Percentiles rank a stretch among this genome's conserved stretches.
These are phyloP conservation scores for Imbricaverruca yamaguchii DNA, from an alignment of 2,888 invertebrate genomes.

Conservation along the genomic window DNA sequence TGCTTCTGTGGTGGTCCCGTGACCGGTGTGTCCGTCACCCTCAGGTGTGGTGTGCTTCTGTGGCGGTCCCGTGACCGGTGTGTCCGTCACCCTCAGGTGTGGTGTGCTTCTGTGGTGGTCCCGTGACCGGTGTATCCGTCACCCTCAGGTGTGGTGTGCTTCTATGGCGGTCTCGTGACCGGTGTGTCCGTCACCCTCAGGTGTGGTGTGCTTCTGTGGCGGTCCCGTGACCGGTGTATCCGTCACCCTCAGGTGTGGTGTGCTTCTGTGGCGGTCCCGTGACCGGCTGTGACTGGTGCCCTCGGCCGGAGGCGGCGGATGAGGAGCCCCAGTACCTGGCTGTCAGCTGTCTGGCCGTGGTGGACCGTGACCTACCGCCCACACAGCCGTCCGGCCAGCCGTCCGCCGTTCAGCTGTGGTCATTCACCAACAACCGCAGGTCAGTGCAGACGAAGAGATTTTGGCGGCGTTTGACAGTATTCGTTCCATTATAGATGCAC, in stretches of 20 bases:
- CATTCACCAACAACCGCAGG: not conserved
- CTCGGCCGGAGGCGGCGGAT: not conserved
- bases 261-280: conserved; percentile 1
- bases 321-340: not conserved
- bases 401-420: not conserved
- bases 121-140: no score
- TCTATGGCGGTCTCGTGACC: no score
- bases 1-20: not conserved
- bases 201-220: no score
- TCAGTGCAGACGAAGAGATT: not conserved
- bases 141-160: no score
- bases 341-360: not conserved
- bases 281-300: not conserved
- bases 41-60: not conserved
- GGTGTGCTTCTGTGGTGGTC: no score
- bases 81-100: not conserved
- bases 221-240: no score
- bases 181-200: no score
- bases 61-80: not conserved
- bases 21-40: not conserved
- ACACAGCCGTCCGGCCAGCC: not conserved
- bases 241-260: conserved; percentile 3
- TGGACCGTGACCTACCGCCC: not conserved
- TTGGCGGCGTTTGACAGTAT: no score
- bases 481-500: no score